Percentiles rank a stretch among this genome's conserved stretches.
phyloP scores from a whole-genome alignment of 53 echinoderm and acorn worm species.

The Crossaster papposus region DNA sequence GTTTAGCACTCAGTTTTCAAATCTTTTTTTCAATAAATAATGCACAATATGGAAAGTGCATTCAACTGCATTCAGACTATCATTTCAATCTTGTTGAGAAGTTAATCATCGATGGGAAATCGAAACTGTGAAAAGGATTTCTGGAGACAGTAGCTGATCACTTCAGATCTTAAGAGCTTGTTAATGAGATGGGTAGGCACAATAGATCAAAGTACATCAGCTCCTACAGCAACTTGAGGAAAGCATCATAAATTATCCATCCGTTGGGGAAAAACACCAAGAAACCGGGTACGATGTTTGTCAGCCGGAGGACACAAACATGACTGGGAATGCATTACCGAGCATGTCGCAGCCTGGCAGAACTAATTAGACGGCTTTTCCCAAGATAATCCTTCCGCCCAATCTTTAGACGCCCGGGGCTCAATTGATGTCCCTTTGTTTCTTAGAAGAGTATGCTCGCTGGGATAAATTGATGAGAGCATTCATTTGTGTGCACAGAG shows the following conservation, averaged over 20 bases:
- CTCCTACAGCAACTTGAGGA: background rate
- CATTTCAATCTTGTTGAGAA: background rate
- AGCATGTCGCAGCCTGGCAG: background rate
- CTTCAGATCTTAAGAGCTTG: background rate
- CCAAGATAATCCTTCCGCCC: conserved; percentile 37
- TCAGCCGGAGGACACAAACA: background rate
- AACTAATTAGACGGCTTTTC: conserved; percentile 38
- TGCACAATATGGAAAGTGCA: no score
- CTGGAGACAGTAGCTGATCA: background rate
- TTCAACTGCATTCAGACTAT: background rate
- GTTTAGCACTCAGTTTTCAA: no score
- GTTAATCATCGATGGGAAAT: background rate
- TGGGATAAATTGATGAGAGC: conserved; percentile 16
- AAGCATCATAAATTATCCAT: background rate
- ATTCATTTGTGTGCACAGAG: background rate
- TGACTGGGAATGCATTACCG: background rate
- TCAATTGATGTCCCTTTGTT: background rate
- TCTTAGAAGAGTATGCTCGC: background rate
- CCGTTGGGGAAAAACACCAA: background rate
- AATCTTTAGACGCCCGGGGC: conserved; percentile 20
- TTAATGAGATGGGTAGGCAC: background rate
- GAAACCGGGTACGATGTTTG: background rate
- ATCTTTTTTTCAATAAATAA: no score
- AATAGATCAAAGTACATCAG: conserved; percentile 6
- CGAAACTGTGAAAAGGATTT: background rate